Base-by-base conservation (phyloP, 1,140 invertebrate species). In the Drosophila malerkotliana region DNA sequence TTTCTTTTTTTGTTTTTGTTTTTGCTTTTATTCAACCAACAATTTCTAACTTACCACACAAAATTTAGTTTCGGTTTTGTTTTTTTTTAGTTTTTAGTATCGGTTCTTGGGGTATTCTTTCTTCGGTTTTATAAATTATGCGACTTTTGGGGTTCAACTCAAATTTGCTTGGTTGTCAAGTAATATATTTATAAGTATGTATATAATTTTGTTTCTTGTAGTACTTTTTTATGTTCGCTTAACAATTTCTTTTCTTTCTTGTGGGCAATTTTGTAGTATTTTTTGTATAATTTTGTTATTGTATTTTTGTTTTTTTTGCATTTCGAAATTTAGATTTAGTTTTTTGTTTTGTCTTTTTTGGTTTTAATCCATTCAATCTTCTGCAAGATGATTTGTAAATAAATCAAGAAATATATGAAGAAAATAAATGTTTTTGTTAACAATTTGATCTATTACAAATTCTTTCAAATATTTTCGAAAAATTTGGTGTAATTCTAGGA, bases 41-140 rank as follows among this genome's bases (percentile, higher is more conserved):
- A 91, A 81, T 87, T 88, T 79, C 72, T 85, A 91, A 91, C 90
- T 91, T 91, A 91, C 90, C 90, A 91, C 90, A 91, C 90, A 91
- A 91, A 91, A 91, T 90, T 90, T 79, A 67, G 77, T 81, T 77
- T 87, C 82, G 79, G 77, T 85, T 87, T 77, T 71, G 26, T 18
- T 77, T 71, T 34, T 34, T 54, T 49, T 59, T 37, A 4, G 9
- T 64, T 76, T 78, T 77, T 64, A 80, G 69, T 87, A 80, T 79
- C 66, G 14, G 41, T 44, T 44, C 15, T 44, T 44, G n/a, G 41
- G 68, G 85, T 78, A 80, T 81, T 57, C 49, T 67, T 77, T 77
- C 68, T 32, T 79, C 61, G 62, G 82, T 87, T 87, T 61, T 73
- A 60, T 85, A 85, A 85, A 85, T 80, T 85, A 84, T 84, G 72